Evolutionary conservation across 2,888 invertebrate species (phyloP), one percentile per base, ranked within the genome.

Genomic region (Agriopis aurantiaria): DNA sequence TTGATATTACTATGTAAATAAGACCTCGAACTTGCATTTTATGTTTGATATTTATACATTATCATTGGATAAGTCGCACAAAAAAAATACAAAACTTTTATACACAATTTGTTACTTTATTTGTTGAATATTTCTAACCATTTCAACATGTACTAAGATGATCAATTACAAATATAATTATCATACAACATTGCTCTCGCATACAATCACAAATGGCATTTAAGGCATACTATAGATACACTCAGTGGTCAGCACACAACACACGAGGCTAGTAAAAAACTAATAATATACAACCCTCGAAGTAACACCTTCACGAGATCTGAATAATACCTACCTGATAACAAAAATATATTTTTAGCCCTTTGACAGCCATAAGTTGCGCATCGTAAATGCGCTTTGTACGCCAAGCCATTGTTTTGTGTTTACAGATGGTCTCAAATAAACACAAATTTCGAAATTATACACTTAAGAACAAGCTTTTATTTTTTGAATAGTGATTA

Each of bases 81-180:
- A 83, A 83, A 86, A 91, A 90, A 86, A 89, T 88, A 83, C 79
- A 79, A 75, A 78, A 75, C 75, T 78, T 80, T 83, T 84, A 87
- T 92, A 92, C 88, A 91, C 89, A 93, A 93, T 84, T 90, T 88
- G 86, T 89, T 91, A 89, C 83, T 91, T 91, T 88, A 90, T 91
- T 91, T 86, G 78, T 86, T 89, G 88, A 84, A 86, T 85, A 72
- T 74, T 76, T 85, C 86, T 91, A 90, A 89, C 82, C 80, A 81
- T 89, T 81, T 90, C 90, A 92, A 92, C 91, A 90, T 91, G 82
- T 88, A 90, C 92, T 91, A 93, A 89, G 88, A 88, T 89, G 85
- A 88, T 86, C 71, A 74, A 82, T 83, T 84, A 85, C 82, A 85
- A 82, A 85, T 83, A 83, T 75, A 73, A 67, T 76, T 70, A 82